Evolutionary conservation across 2,113 vertebrate genomes (phyloP).

Genomic region (Upupa epops): DNA sequence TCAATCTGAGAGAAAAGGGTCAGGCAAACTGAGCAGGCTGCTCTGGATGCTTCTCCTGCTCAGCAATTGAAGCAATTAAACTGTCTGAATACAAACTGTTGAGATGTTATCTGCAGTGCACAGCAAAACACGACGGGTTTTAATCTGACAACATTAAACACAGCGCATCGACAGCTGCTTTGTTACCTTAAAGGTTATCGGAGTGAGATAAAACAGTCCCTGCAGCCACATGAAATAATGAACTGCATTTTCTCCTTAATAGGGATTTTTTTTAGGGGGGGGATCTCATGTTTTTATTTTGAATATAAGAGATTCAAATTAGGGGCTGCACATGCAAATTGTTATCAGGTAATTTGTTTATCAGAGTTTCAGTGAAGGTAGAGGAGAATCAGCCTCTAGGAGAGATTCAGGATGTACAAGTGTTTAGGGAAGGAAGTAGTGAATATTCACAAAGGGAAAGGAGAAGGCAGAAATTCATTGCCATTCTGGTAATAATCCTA

Average conservation of each 20-base stretch:
- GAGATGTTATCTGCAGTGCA: background rate
- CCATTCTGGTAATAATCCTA: background rate
- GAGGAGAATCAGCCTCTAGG: background rate
- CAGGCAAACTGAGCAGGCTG: background rate
- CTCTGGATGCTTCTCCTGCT: background rate
- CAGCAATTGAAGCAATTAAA: background rate
- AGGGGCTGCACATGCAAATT: background rate
- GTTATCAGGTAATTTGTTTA: background rate
- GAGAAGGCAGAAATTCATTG: background rate
- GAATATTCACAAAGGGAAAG: background rate
- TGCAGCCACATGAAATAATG: background rate
- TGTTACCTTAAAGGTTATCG: background rate
- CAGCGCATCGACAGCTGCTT: background rate
- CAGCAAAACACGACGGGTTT: background rate
- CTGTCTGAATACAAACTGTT: background rate
- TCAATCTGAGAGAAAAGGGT: constrained; percentile 39
- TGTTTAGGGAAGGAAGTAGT: background rate
- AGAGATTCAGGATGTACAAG: background rate
- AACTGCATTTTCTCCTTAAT: fast-evolving
- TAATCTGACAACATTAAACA: background rate
- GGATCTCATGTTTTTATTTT: background rate
- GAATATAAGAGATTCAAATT: background rate
- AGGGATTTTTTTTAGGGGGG: background rate
- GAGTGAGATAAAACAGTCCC: background rate
- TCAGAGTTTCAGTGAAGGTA: background rate